Conservation (phyloP, 1,140 invertebrate genomes). For the Leptopilina boulardi region DNA sequence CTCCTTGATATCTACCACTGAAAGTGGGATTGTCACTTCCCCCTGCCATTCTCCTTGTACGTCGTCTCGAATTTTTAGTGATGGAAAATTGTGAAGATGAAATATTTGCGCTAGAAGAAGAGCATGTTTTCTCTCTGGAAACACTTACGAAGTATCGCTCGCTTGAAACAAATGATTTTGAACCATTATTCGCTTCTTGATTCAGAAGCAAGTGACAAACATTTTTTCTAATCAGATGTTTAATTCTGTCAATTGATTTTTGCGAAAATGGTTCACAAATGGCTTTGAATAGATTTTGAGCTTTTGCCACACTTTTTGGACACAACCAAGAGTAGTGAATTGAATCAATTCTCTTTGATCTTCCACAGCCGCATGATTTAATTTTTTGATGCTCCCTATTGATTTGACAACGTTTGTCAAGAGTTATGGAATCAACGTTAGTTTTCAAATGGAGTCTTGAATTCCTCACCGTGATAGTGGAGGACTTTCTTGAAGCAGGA, state of each 20-base stretch:
- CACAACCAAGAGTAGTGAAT: background rate
- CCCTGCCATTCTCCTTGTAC: background rate
- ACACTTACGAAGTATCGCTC: constrained; percentile 42
- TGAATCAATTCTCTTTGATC: background rate
- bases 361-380: background rate
- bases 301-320: background rate
- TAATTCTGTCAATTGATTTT: constrained; percentile 47
- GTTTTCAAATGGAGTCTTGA: background rate
- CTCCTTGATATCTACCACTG: too few relatives aligned
- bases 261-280: constrained; percentile 24
- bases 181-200: constrained; percentile 31
- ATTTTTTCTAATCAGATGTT: constrained; percentile 49
- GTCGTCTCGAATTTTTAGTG: background rate
- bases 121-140: constrained; percentile 26
- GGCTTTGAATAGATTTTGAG: background rate
- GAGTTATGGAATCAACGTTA: background rate
- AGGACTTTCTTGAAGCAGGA: too few relatives aligned
- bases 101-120: background rate
- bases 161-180: constrained; percentile 38
- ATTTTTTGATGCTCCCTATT: background rate
- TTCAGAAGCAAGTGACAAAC: constrained; percentile 44
- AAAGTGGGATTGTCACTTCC: background rate
- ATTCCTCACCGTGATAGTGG: background rate
- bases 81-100: background rate
- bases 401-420: background rate